Conservation (phyloP, 2,113 vertebrate species). For the Saimiri boliviensis region DNA sequence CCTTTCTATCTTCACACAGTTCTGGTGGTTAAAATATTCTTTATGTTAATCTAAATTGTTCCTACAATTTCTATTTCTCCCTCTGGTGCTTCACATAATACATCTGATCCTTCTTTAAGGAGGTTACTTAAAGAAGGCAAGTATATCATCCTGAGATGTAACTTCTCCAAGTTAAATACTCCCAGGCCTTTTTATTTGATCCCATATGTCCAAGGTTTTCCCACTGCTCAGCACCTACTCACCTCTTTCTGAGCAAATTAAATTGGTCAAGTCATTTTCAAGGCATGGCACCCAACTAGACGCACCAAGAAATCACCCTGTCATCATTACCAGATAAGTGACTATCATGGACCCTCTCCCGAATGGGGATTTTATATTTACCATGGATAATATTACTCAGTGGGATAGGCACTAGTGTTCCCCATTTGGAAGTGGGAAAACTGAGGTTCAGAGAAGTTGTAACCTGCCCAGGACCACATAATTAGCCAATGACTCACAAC, state of each 20-base stretch:
- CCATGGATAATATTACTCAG: background rate
- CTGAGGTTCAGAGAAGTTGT: background rate
- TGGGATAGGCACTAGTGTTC: too few species aligned
- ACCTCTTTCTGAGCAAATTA: background rate
- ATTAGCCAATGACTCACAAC: background rate
- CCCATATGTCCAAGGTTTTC: background rate
- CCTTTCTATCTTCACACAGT: background rate
- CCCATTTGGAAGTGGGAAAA: background rate
- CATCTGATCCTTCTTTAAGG: background rate
- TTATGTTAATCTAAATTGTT: background rate
- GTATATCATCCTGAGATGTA: background rate
- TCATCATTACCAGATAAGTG: background rate
- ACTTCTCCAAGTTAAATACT: background rate
- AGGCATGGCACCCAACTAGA: background rate
- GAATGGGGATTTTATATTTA: background rate
- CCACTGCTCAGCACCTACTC: background rate
- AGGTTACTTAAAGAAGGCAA: background rate
- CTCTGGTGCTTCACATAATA: background rate
- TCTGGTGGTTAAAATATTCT: background rate
- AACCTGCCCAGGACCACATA: background rate
- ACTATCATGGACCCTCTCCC: too few species aligned
- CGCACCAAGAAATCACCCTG: background rate
- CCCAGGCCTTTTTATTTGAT: background rate
- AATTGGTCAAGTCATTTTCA: background rate
- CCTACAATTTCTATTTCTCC: background rate